Percentiles rank a stretch among this genome's conserved stretches.
Conservation (phyloP, 2,113 vertebrate genomes). For the Felis chaus region DNA sequence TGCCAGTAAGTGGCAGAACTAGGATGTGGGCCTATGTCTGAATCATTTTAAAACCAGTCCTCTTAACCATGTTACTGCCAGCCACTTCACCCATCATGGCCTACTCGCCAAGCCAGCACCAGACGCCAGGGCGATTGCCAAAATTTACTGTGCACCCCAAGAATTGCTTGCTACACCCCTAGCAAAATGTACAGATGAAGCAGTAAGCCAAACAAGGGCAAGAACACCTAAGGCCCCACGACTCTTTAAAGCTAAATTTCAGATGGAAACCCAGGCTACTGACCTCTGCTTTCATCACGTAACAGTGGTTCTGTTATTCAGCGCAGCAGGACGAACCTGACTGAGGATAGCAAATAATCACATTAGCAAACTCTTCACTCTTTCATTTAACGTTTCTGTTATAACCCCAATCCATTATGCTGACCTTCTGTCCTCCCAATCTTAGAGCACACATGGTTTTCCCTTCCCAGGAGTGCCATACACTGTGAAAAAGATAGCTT, state of each 20-base stretch:
- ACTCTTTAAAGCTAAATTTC: constrained; percentile 8
- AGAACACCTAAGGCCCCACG: neutral
- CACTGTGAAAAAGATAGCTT: neutral
- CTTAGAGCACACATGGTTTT: neutral
- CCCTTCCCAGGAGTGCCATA: neutral
- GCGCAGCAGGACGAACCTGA: neutral
- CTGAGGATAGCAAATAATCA: neutral
- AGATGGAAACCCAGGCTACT: neutral
- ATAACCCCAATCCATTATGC: neutral
- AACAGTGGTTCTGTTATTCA: neutral
- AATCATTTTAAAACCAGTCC: neutral
- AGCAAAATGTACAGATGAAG: neutral
- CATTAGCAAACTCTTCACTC: neutral
- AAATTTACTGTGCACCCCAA: neutral
- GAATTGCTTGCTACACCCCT: neutral
- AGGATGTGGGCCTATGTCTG: neutral
- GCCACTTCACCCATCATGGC: neutral
- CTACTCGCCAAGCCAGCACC: neutral
- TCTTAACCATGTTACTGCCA: neutral
- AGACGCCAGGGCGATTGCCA: neutral
- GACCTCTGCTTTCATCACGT: neutral
- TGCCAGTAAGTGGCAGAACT: neutral
- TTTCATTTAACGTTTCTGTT: neutral
- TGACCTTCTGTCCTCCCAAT: neutral
- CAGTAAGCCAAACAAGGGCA: neutral